These are phyloP conservation scores for Solea solea DNA, from an alignment of 2,113 vertebrate species.

Conservation along the genomic window DNA sequence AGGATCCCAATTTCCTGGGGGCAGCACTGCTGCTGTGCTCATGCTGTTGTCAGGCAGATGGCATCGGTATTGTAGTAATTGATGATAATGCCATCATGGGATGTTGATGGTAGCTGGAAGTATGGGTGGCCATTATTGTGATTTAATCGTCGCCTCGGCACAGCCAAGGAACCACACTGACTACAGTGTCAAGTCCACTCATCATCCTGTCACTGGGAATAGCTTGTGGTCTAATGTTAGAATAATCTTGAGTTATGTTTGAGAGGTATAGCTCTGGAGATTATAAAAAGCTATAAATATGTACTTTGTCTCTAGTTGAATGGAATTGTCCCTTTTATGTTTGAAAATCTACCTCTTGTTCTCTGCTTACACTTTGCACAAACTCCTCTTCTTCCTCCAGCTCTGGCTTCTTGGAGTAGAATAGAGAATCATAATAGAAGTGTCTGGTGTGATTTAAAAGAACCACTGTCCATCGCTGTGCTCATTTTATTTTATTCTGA, in stretches of 20 bases:
- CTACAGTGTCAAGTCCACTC: slow-evolving; percentile 70
- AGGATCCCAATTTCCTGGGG: slow-evolving; percentile 42
- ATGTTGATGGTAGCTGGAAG: slow-evolving; percentile 63
- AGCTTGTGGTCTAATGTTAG: slow-evolving; percentile 64
- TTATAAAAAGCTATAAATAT: slow-evolving; percentile 46
- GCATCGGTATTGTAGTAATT: slow-evolving; percentile 65
- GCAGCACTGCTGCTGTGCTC: slow-evolving; percentile 15
- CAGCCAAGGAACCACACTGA: slow-evolving; percentile 60
- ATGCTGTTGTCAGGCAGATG: slow-evolving; percentile 71
- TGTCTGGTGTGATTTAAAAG: slow-evolving; percentile 13
- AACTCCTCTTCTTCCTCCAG: neutral
- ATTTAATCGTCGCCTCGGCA: slow-evolving; percentile 68
- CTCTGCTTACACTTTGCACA: slow-evolving; percentile 24
- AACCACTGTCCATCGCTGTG: slow-evolving; percentile 14
- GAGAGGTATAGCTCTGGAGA: slow-evolving; percentile 44
- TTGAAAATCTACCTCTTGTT: slow-evolving; percentile 40
- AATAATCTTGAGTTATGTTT: slow-evolving; percentile 69
- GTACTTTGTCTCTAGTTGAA: slow-evolving; percentile 56
- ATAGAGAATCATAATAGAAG: slow-evolving; percentile 24
- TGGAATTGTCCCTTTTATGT: slow-evolving; percentile 52
- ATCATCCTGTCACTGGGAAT: slow-evolving; percentile 76
- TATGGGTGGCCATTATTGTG: slow-evolving; percentile 70
- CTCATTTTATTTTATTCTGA: slow-evolving; percentile 54
- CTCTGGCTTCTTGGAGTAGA: slow-evolving; percentile 9
- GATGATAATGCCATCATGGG: slow-evolving; percentile 64